These are phyloP conservation scores for Aphaenogaster rudis DNA, from an alignment of 1,140 invertebrate species.

Conservation along the genomic window DNA sequence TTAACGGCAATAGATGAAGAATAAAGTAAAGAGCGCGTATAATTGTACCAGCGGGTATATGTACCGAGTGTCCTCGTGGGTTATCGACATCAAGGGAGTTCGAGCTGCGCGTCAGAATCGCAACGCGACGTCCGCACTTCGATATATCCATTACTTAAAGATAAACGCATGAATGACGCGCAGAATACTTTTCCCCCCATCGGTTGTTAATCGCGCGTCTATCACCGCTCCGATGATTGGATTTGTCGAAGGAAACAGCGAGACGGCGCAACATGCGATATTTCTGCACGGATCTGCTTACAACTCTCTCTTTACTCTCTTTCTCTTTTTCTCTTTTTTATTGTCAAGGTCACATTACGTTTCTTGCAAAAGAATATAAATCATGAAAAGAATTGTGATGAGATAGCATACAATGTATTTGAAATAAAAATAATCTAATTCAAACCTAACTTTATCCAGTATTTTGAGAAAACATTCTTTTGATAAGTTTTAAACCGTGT, in stretches of 20 bases:
- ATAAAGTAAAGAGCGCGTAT: slow-evolving; percentile 7
- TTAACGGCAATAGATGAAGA: not conserved
- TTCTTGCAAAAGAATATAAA: not conserved
- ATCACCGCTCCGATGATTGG: slow-evolving; percentile 21
- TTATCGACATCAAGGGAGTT: slow-evolving; percentile 47
- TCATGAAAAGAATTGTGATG: not conserved
- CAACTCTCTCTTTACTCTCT: not conserved
- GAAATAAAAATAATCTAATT: slow-evolving; percentile 27
- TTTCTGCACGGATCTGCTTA: not conserved
- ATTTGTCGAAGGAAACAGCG: slow-evolving; percentile 30
- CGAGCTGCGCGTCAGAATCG: slow-evolving; percentile 23
- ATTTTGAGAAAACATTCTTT: not conserved
- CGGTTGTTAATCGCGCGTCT: slow-evolving; percentile 1
- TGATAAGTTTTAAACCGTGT: not conserved
- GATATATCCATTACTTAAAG: slow-evolving; percentile 45
- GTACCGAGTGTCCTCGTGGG: slow-evolving; percentile 18
- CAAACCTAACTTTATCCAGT: not conserved
- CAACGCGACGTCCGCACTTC: not conserved
- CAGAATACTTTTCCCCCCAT: slow-evolving; percentile 6
- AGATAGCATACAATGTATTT: not conserved
- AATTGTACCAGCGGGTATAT: not conserved
- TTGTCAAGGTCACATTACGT: not conserved
- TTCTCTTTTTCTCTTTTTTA: not conserved
- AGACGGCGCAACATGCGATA: not conserved
- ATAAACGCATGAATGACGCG: slow-evolving; percentile 45